Base-by-base conservation (phyloP, 2,113 vertebrate species). In the Dicerorhinus sumatrensis region DNA sequence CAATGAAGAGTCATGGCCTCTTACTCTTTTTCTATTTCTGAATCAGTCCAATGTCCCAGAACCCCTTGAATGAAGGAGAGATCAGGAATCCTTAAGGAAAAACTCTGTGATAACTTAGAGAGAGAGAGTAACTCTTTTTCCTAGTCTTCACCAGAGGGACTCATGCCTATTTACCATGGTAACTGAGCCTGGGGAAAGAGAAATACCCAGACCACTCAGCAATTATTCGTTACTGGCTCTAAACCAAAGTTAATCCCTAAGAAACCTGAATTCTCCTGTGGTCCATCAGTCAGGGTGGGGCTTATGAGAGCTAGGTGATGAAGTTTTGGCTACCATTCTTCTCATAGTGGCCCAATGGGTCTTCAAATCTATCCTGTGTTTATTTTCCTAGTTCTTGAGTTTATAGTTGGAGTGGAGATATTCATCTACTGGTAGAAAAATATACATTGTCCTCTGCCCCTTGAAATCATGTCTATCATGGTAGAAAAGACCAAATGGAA, bases 161-260 rank as follows among this genome's bases (percentile, higher is more conserved):
- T 56, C 9, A 54, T 76, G 48, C 54, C 36, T 83, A 18, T 77
- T 97, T 90, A 88, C 70, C 16, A 39, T 91, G 94, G 89, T 36
- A 96, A 97, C 86, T 39, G 72, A 89, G 46, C 77, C 72, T 54
- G 51, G 65, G 25, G 62, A 73, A 82, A 77, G 36, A 87, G 31
- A 97, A 92, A 79, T 42, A 96, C 27, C 39, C 63, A 97, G 81
- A 88, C 11, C n/a, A 72, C 70, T 60, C 8, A 77, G 87, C 63
- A 96, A 48, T 96, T 39, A 79, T 85, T 77, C 94, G 62, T 80
- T 65, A 63, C 23, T 96, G 76, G 6, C 69, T 93, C 79, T 39
- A n/a, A 95, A n/a, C 31, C 86, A 95, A 77, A 75, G 51, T 69
- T 63, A 58, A 84, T 83, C 36, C 4, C 46, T 25, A 39, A 83